phyloP scores from a whole-genome alignment of 2,113 vertebrate species.

The Myodes glareolus region DNA sequence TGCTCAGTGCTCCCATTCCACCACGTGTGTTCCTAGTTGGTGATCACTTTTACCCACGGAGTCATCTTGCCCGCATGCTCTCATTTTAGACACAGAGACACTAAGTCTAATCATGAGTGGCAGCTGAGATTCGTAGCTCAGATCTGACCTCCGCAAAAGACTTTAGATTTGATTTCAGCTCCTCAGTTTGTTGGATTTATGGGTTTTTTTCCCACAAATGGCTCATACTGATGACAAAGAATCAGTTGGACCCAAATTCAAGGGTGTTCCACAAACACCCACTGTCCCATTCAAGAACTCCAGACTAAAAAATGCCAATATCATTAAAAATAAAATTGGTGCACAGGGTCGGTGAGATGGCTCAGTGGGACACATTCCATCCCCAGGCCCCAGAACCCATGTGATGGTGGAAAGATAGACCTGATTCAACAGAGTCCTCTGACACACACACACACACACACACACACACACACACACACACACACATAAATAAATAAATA shows the following conservation, averaged over 20 bases:
- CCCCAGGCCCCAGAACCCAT: neutral
- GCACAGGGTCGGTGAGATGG: neutral
- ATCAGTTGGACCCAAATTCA: neutral
- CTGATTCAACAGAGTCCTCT: neutral
- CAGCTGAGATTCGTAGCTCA: neutral
- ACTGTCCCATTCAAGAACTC: neutral
- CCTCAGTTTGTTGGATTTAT: too few species aligned
- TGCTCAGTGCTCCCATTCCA: neutral
- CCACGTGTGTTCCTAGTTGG: neutral
- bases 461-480: neutral
- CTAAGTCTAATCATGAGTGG: neutral
- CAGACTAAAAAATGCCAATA: neutral
- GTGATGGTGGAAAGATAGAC: neutral
- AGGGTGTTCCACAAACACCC: neutral
- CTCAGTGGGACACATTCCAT: neutral
- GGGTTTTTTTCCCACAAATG: neutral
- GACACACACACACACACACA: neutral
- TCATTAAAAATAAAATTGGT: neutral
- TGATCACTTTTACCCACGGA: neutral
- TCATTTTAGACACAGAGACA: neutral
- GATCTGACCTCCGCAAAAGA: neutral
- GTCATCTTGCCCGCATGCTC: neutral
- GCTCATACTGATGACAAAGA: neutral
- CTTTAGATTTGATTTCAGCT: neutral
- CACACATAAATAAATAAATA: neutral